phyloP scores from a whole-genome alignment of 2,113 vertebrate genomes.

The Nipponia nippon region DNA sequence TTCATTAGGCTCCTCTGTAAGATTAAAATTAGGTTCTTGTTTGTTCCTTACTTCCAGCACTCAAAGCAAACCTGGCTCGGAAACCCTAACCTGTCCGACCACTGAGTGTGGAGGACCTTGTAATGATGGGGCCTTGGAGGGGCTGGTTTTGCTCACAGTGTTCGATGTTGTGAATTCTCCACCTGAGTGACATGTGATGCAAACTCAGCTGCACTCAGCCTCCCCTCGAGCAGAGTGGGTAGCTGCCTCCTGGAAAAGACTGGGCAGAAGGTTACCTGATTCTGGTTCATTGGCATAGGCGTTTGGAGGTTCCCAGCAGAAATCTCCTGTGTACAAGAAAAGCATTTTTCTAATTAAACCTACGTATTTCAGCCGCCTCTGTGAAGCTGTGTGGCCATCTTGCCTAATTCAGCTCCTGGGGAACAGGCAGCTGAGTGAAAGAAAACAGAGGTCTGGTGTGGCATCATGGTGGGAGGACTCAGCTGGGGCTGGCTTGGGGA shows the following conservation, averaged over 20 bases:
- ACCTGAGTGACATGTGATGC: rapidly evolving
- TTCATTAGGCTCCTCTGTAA: background rate
- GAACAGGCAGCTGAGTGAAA: background rate
- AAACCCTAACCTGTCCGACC: background rate
- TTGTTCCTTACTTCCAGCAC: background rate
- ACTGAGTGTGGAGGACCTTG: background rate
- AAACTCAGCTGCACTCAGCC: background rate
- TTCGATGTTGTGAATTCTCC: background rate
- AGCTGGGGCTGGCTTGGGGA: background rate
- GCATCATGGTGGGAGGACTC: background rate
- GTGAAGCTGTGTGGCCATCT: background rate
- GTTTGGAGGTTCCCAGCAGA: background rate
- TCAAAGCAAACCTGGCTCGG: background rate
- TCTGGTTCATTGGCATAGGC: rapidly evolving
- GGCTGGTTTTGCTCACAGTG: background rate
- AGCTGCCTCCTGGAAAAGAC: background rate
- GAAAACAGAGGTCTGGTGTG: background rate
- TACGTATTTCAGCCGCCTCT: background rate
- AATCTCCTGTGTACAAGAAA: background rate
- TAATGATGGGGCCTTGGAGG: background rate
- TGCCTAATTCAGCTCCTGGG: background rate
- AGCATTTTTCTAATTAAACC: background rate
- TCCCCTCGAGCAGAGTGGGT: background rate
- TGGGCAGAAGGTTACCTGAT: background rate
- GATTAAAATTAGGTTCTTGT: background rate